phyloP scores from a whole-genome alignment of 2,797 vertebrate genomes.

The Heteromormyrus szaboi region DNA sequence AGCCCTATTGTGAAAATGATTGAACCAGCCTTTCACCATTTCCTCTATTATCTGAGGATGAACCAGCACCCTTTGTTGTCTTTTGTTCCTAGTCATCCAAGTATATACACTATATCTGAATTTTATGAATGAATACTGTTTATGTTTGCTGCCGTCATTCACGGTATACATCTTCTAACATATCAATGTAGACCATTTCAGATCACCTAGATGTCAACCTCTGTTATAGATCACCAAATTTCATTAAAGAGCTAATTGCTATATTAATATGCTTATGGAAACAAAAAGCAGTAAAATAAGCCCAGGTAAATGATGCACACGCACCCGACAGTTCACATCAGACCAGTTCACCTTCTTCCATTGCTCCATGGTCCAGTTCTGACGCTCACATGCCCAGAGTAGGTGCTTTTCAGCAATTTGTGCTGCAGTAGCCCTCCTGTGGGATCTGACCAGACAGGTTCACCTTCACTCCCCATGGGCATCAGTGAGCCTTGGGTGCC shows the following conservation, averaged over 20 bases:
- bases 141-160: not conserved
- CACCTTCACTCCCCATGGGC: not conserved
- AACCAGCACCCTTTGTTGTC: not conserved
- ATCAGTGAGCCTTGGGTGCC: not conserved
- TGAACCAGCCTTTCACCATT: constrained; percentile 7
- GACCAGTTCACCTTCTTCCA: not conserved
- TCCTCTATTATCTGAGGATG: not conserved
- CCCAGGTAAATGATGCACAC: not conserved
- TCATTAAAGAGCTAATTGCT: not conserved
- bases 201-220: not conserved
- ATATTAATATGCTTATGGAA: not conserved
- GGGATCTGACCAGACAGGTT: not conserved
- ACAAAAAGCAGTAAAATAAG: not conserved
- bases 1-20: not conserved
- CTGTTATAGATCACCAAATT: not conserved
- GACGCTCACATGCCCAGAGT: not conserved
- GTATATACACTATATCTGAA: not conserved
- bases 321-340: not conserved
- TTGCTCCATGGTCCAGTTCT: not conserved
- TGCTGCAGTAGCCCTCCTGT: not conserved
- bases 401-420: not conserved
- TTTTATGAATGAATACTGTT: not conserved
- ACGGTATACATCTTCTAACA: not conserved
- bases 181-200: not conserved
- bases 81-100: not conserved